A percentile compares a stretch with the other conserved stretches of the same genome.
Evolutionary conservation across 2,888 invertebrate species (phyloP).

Genomic region (Endomychus coccineus): DNA sequence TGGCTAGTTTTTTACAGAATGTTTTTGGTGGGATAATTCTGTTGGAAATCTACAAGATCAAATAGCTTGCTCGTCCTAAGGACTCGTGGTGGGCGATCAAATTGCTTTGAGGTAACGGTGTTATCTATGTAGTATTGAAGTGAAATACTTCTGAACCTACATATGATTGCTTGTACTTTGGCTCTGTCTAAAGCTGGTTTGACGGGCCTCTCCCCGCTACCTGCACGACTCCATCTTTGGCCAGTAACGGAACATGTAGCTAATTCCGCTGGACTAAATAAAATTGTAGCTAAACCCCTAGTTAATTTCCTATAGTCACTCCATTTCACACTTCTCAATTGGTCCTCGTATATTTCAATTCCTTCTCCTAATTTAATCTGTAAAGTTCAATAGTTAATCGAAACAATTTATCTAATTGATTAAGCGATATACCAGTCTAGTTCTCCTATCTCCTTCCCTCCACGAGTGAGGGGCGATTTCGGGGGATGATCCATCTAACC

Average conservation of each 20-base stretch:
- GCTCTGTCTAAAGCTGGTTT: constrained; percentile 66
- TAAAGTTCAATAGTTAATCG: constrained; percentile 7
- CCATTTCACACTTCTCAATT: constrained; percentile 65
- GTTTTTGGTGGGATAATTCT: too few relatives aligned
- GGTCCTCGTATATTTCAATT: constrained; percentile 64
- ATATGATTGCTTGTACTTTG: constrained; percentile 68
- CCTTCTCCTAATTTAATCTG: constrained; percentile 68
- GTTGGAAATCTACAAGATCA: too few relatives aligned
- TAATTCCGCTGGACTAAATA: constrained; percentile 66
- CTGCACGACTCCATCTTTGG: constrained; percentile 68
- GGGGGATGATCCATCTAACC: constrained; percentile 18
- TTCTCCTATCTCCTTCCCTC: constrained; percentile 26
- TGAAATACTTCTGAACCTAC: constrained; percentile 43
- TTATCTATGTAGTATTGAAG: too few relatives aligned
- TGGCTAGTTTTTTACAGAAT: too few relatives aligned
- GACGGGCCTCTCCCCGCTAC: constrained; percentile 64
- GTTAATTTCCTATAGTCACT: constrained; percentile 68
- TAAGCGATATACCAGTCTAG: constrained; percentile 32
- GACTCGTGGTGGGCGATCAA: too few relatives aligned
- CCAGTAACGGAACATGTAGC: constrained; percentile 70
- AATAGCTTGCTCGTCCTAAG: too few relatives aligned
- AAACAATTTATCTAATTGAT: background rate
- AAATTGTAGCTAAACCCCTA: constrained; percentile 63
- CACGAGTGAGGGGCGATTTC: constrained; percentile 2
- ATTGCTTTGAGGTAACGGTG: too few relatives aligned